Percentiles rank a stretch among this genome's conserved stretches.
phyloP scores from a whole-genome alignment of 2,888 invertebrate species.

The Drosophila rubida region DNA sequence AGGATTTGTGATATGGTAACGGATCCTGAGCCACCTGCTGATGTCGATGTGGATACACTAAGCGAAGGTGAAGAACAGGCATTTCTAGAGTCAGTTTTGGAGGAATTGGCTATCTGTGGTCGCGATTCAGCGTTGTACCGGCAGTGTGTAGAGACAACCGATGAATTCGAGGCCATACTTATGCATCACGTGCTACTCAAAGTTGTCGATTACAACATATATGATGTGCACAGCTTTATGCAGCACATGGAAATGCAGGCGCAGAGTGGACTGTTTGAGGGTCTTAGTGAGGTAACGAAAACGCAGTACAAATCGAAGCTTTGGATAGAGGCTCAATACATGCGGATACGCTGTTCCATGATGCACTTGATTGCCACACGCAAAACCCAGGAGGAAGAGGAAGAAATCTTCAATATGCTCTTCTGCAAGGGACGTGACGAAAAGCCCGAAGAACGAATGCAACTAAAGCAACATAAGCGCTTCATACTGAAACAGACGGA shows the following conservation, averaged over 20 bases:
- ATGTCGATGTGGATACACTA: conserved; percentile 70
- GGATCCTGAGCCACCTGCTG: conserved; percentile 70
- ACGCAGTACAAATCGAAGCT: conserved; percentile 80
- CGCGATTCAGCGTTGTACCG: conserved; percentile 81
- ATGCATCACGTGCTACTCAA: conserved; percentile 83
- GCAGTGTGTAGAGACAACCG: conserved; percentile 80
- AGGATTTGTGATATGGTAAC: conserved; percentile 80
- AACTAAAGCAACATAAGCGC: conserved; percentile 84
- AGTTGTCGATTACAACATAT: conserved; percentile 78
- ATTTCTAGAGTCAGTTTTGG: conserved; percentile 80
- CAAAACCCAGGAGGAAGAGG: conserved; percentile 79
- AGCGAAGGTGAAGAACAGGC: conserved; percentile 70
- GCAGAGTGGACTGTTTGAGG: conserved; percentile 80
- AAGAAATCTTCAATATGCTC: conserved; percentile 79
- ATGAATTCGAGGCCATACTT: conserved; percentile 83
- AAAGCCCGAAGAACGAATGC: conserved; percentile 78
- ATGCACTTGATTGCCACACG: conserved; percentile 82
- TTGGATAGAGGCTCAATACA: conserved; percentile 83
- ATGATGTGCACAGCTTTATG: conserved; percentile 76
- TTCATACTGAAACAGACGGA: conserved; percentile 84
- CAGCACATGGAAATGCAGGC: conserved; percentile 83
- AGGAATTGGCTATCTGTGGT: conserved; percentile 81
- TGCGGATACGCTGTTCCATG: conserved; percentile 83
- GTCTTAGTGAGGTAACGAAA: conserved; percentile 77
- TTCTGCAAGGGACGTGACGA: conserved; percentile 83